phyloP scores from a whole-genome alignment of 2,797 vertebrate genomes.

The Anisognathus igniventris region DNA sequence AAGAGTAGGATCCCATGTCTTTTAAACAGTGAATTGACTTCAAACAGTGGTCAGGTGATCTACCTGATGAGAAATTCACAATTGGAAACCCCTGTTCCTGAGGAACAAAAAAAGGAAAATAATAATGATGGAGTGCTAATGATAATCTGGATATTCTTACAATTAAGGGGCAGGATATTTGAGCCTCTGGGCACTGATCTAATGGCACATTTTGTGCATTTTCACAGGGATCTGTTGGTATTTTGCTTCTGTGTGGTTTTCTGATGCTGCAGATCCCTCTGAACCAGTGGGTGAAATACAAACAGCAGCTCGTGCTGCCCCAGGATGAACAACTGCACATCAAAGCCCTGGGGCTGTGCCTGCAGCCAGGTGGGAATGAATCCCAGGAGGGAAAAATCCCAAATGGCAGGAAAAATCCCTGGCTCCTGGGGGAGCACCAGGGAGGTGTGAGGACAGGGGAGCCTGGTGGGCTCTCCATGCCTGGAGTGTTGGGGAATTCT shows the following conservation, averaged over 20 bases:
- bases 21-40: not conserved
- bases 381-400: not conserved
- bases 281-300: not conserved
- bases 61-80: not conserved
- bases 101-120: not conserved
- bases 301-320: not conserved
- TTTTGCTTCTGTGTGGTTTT: not conserved
- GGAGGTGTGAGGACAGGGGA: not conserved
- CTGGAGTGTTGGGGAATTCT: not conserved
- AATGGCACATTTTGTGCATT: not conserved
- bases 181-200: not conserved
- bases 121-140: not conserved
- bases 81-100: not conserved
- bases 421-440: rapidly evolving
- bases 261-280: not conserved
- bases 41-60: not conserved
- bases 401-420: not conserved
- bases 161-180: not conserved
- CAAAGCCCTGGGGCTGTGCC: not conserved
- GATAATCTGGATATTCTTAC: not conserved
- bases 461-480: rapidly evolving
- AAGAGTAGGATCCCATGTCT: not conserved
- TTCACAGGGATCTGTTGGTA: not conserved
- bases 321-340: not conserved
- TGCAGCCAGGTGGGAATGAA: not conserved